A percentile compares a stretch with the other conserved stretches of the same genome.
Evolutionary conservation across 2,888 invertebrate species (phyloP).

Genomic region (Chrysina gloriosa): DNA sequence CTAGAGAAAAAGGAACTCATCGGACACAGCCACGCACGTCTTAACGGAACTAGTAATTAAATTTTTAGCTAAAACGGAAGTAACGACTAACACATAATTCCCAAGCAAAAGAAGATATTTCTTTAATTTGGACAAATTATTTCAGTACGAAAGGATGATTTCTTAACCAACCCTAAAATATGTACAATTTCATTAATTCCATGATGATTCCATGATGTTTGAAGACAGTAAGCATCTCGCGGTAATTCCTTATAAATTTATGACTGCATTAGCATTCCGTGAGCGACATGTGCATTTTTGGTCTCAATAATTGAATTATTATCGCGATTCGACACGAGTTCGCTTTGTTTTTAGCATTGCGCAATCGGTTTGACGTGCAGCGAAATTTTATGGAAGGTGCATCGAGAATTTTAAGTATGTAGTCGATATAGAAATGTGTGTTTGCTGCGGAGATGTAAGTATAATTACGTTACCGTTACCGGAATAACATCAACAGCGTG

Average conservation of each 20-base stretch:
- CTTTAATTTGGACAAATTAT: too few relatives aligned
- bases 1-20: too few relatives aligned
- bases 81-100: too few relatives aligned
- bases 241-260: background rate
- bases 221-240: background rate
- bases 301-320: conserved; percentile 16
- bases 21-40: too few relatives aligned
- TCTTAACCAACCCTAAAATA: too few relatives aligned
- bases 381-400: conserved; percentile 2
- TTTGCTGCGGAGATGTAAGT: background rate
- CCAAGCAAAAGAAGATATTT: too few relatives aligned
- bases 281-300: background rate
- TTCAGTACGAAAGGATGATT: too few relatives aligned
- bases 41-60: too few relatives aligned
- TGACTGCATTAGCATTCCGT: conserved; percentile 1
- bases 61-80: too few relatives aligned
- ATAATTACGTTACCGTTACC: conserved; percentile 7
- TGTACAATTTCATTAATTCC: background rate
- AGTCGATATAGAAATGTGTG: background rate
- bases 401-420: conserved; percentile 19
- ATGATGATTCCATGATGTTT: background rate
- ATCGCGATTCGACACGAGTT: background rate
- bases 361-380: conserved; percentile 5
- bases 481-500: background rate
- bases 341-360: conserved; percentile 6